These are phyloP conservation scores for Cheilinus undulatus DNA, from an alignment of 2,113 vertebrate species.

Conservation along the genomic window DNA sequence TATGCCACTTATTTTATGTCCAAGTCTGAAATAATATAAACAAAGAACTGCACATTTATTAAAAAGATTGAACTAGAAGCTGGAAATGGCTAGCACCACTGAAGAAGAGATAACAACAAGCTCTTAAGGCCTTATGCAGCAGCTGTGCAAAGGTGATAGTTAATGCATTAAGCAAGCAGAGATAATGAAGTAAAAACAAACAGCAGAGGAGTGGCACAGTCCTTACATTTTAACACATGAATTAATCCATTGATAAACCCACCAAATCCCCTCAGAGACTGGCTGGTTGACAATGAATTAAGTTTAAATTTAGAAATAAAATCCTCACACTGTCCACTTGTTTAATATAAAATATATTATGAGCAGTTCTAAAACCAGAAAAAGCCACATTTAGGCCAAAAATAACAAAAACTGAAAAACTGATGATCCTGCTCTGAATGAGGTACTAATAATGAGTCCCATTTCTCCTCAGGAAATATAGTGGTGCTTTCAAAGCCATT, in stretches of 20 bases:
- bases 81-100: too few species aligned
- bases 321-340: conserved; percentile 31
- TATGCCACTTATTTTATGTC: too few species aligned
- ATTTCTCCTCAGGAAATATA: conserved; percentile 66
- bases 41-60: too few species aligned
- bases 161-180: conserved; percentile 30
- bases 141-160: conserved; percentile 54
- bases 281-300: conserved; percentile 25
- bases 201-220: conserved; percentile 21
- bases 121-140: conserved; percentile 25
- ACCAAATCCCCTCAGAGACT: conserved; percentile 42
- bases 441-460: conserved; percentile 61
- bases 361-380: conserved; percentile 27
- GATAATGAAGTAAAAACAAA: conserved; percentile 52
- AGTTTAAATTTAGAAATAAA: conserved; percentile 44
- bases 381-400: conserved; percentile 36
- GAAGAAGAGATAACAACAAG: conserved; percentile 1
- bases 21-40: too few species aligned
- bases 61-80: too few species aligned
- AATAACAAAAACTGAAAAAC: conserved; percentile 56
- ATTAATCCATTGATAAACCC: conserved; percentile 43
- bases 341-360: conserved; percentile 37
- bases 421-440: conserved; percentile 51
- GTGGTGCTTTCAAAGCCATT: conserved; percentile 56
- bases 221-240: conserved; percentile 42